Base-by-base conservation (phyloP, 2,797 vertebrate species). In the Pangasius macronema region DNA sequence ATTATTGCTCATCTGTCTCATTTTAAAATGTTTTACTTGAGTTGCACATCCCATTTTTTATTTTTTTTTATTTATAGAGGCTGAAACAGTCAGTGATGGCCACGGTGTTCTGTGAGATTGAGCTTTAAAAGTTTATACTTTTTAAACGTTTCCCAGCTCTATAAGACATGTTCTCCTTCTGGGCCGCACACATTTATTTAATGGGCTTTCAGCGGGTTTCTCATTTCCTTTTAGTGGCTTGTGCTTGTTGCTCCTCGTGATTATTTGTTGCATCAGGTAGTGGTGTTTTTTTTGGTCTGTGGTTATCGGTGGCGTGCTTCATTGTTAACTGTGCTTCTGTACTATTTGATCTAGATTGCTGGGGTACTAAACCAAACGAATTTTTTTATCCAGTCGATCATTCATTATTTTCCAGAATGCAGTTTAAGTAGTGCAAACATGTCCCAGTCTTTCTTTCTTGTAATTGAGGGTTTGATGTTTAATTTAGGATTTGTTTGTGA, bases 241-340 rank as follows among this genome's bases (percentile, higher is more conserved):
- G 51, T 27, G 67, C 49, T 84, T 84, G 67, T 84, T 84, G 42
- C 65, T 57, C 65, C 33, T 39, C 24, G 9, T 82, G 59, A 30
- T 82, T 82, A 65, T 82, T 82, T 84, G 65, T 84, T 84, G 67
- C 83, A 73, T 72, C 83, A 84, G 65, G 39, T 65, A 82, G 39
- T 65, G 16, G 39, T 65, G 42, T 65, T 27, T 30, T 27, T n/a
- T 18, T 59, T 30, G 59, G 39, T 65, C 42, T 49, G 9, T 65
- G 42, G 59, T 63, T 63, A 46, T 63, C 63, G 77, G 22, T 81
- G 57, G 55, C 46, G 42, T 49, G 30, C 39, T 65, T 65, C 27
- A 46, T 22, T 82, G 80, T 36, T 82, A 82, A 82, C 57, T 1
- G 13, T 18, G 59, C 39, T 65, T n/a, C 80, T 65, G 49, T 46